Evolutionary conservation across 92 coral and sea anemone genomes (phyloP).

Genomic region (Umimayanthus chanpuru): DNA sequence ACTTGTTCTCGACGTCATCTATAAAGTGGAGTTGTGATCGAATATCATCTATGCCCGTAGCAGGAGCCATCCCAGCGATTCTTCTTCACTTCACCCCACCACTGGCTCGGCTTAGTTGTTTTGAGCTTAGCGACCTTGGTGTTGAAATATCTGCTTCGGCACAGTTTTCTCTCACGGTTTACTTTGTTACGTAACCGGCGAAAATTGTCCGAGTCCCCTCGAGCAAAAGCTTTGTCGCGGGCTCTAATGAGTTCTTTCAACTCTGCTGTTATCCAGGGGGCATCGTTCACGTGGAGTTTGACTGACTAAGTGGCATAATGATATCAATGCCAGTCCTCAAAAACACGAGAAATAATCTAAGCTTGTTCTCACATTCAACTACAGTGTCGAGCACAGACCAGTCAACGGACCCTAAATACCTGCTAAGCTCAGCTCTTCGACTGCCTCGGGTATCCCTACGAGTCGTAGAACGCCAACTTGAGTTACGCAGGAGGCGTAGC

Average conservation of each 20-base stretch:
- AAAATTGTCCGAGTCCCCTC: conserved; percentile 14
- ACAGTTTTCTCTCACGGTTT: conserved; percentile 12
- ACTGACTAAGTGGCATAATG: no score
- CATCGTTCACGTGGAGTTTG: no score
- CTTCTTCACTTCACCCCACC: conserved; percentile 55
- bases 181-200: conserved; percentile 41
- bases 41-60: conserved; percentile 32
- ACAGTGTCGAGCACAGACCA: background rate
- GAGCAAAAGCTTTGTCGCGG: background rate
- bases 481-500: no score
- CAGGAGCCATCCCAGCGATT: conserved; percentile 54
- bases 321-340: no score
- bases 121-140: conserved; percentile 49
- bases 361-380: no score
- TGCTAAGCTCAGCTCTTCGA: no score
- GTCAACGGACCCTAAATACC: no score
- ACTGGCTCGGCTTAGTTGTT: conserved; percentile 50
- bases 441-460: no score
- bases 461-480: no score
- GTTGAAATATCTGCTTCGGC: conserved; percentile 37
- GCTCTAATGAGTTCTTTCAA: no score
- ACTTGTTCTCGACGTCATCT: conserved; percentile 5
- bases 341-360: no score
- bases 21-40: conserved; percentile 44
- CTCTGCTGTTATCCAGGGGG: no score